A percentile compares a stretch with the other conserved stretches of the same genome.
These are phyloP conservation scores for Prionailurus bengalensis DNA, from an alignment of 2,113 vertebrate species.

Conservation along the genomic window DNA sequence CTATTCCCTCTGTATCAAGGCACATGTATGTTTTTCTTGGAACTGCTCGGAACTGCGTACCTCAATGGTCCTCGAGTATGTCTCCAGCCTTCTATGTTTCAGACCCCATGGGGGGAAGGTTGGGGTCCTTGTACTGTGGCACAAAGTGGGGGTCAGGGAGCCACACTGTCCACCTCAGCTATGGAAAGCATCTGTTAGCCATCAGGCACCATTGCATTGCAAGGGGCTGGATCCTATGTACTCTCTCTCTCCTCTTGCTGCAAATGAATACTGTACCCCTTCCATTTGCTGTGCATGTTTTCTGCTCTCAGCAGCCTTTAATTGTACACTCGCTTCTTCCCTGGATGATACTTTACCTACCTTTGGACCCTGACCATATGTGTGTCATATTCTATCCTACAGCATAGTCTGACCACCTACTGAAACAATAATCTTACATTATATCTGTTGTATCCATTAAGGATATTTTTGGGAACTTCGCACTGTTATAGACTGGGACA, in stretches of 20 bases:
- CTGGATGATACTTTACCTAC: background rate
- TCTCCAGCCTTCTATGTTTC: background rate
- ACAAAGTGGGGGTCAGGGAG: background rate
- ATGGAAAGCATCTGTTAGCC: background rate
- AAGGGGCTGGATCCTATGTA: background rate
- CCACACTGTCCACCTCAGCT: background rate
- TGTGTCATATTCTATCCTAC: background rate
- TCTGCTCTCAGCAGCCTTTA: background rate
- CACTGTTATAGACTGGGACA: background rate
- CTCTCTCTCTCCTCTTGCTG: rapidly evolving
- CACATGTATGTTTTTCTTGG: background rate
- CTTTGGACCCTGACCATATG: background rate
- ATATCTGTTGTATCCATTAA: background rate
- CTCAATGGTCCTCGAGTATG: background rate
- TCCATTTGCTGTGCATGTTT: background rate
- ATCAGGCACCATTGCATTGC: rapidly evolving
- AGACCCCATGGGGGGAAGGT: background rate
- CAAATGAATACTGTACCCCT: background rate
- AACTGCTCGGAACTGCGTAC: background rate
- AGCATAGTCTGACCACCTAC: background rate
- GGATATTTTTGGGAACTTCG: background rate
- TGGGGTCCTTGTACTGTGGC: background rate
- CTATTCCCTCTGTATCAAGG: background rate
- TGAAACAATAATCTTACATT: background rate
- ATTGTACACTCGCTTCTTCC: background rate